phyloP scores from a whole-genome alignment of 2,113 vertebrate species.

The Tragulus kanchil region DNA sequence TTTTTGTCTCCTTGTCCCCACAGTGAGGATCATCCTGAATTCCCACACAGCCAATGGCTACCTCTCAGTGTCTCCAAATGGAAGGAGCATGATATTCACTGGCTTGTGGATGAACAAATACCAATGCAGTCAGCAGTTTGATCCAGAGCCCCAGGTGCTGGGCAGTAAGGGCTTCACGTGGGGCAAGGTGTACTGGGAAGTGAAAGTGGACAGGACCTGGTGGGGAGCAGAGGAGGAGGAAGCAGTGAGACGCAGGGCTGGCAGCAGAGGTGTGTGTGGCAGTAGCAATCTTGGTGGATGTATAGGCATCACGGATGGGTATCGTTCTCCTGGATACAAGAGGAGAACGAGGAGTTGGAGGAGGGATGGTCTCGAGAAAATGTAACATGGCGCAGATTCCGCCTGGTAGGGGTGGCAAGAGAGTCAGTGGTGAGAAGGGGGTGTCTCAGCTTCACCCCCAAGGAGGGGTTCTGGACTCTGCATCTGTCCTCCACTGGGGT shows the following conservation, averaged over 20 bases:
- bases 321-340: not conserved
- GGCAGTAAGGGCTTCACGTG: slow-evolving; percentile 85
- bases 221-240: slow-evolving; percentile 34
- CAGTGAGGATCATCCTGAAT: slow-evolving; percentile 82
- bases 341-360: slow-evolving; percentile 80
- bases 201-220: slow-evolving; percentile 83
- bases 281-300: not conserved
- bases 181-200: slow-evolving; percentile 88
- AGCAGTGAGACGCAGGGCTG: not conserved
- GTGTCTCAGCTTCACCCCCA: slow-evolving; percentile 83
- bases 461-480: slow-evolving; percentile 87
- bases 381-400: slow-evolving; percentile 70
- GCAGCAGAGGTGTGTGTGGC: not conserved
- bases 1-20: not conserved
- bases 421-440: slow-evolving; percentile 85
- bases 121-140: slow-evolving; percentile 86
- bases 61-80: slow-evolving; percentile 86
- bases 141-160: slow-evolving; percentile 86
- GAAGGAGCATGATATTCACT: slow-evolving; percentile 86
- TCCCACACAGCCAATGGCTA: slow-evolving; percentile 87
- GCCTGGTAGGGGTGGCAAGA: slow-evolving; percentile 87
- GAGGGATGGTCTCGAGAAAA: slow-evolving; percentile 84
- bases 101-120: slow-evolving; percentile 81
- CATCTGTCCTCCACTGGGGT: slow-evolving; percentile 76
- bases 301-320: not conserved